phyloP scores from a whole-genome alignment of 1,140 invertebrate genomes.

The Cydia strobilella region DNA sequence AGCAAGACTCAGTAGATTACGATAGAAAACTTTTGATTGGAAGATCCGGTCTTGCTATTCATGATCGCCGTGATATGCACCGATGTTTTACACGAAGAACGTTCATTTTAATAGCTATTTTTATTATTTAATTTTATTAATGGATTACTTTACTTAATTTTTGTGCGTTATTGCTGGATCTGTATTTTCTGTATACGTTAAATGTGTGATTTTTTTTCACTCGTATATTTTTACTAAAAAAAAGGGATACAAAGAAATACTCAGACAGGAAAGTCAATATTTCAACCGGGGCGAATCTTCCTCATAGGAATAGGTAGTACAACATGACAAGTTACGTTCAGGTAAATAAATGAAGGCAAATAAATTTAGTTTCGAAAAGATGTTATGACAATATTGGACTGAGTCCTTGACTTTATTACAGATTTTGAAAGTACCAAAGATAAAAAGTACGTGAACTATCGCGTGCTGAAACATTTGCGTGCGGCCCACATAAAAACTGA shows the following conservation, averaged over 20 bases:
- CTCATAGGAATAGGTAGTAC: no score
- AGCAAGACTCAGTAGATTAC: background rate
- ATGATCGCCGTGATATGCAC: background rate
- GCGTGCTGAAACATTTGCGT: constrained; percentile 40
- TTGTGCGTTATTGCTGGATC: no score
- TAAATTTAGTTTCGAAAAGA: background rate
- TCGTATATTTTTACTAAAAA: no score
- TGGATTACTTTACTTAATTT: no score
- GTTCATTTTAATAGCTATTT: no score
- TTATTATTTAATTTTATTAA: no score
- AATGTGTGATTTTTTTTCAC: no score
- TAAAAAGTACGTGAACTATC: constrained; percentile 27
- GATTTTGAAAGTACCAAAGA: constrained; percentile 2
- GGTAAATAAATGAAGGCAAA: background rate
- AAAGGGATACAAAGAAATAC: no score
- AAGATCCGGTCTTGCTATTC: constrained; percentile 3
- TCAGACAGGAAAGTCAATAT: no score
- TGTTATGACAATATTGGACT: background rate
- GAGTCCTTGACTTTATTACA: constrained; percentile 24
- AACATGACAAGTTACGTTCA: background rate
- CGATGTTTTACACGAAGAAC: background rate
- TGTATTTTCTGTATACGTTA: no score
- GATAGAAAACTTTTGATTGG: constrained; percentile 29
- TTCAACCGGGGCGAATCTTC: no score
- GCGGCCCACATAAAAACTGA: constrained; percentile 35